Percentiles rank a stretch among this genome's conserved stretches.
These are phyloP conservation scores for Dendropsophus ebraccatus DNA, from an alignment of 2,113 vertebrate genomes.

Conservation along the genomic window DNA sequence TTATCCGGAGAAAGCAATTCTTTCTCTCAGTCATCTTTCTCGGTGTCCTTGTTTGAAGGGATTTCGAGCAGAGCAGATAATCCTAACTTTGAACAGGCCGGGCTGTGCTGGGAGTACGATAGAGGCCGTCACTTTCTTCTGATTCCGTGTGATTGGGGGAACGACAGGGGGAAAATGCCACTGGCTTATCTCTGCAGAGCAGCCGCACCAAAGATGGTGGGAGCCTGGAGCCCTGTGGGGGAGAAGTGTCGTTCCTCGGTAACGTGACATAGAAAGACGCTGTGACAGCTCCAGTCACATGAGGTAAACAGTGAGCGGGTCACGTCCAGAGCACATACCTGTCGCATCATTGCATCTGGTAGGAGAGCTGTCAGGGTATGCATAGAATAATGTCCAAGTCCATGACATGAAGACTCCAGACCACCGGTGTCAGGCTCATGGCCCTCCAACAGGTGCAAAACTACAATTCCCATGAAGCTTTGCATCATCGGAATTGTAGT, in stretches of 20 bases:
- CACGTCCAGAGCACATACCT: not conserved
- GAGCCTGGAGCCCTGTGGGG: constrained; percentile 34
- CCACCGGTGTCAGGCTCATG: no score
- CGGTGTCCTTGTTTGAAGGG: constrained; percentile 88
- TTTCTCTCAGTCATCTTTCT: constrained; percentile 75
- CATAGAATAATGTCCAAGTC: no score
- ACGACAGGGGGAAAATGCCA: constrained; percentile 81
- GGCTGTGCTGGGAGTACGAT: constrained; percentile 77
- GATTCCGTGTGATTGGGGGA: constrained; percentile 84
- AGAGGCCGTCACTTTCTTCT: constrained; percentile 89
- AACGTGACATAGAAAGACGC: not conserved
- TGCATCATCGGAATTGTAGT: no score
- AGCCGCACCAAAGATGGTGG: constrained; percentile 68
- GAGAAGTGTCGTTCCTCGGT: fast-evolving
- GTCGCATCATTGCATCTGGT: not conserved
- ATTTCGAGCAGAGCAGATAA: constrained; percentile 92
- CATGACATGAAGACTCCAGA: no score
- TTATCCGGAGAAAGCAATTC: constrained; percentile 78
- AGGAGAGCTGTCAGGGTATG: not conserved
- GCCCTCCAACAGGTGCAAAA: no score
- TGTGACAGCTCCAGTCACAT: not conserved
- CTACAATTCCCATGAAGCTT: no score
- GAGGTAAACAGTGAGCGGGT: not conserved
- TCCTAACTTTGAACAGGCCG: constrained; percentile 97
- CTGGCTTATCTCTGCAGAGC: constrained; percentile 88